Evolutionary conservation across 2,888 invertebrate genomes (phyloP), one percentile per base, ranked within the genome.

Genomic region (Quadriops clusia): DNA sequence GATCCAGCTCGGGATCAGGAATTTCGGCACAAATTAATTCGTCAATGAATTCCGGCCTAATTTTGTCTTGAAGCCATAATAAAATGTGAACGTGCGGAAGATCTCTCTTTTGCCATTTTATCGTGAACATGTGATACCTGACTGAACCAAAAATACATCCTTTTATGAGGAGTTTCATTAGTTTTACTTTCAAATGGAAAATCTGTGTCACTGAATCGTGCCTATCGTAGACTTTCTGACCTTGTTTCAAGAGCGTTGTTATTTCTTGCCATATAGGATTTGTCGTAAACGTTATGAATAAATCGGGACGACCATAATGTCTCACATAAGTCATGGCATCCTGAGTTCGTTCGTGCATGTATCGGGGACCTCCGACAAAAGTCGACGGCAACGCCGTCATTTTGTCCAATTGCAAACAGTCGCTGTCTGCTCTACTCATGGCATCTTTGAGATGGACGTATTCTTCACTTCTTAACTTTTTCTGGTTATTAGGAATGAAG

Each of bases 391-490:
- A 30, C n/a, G n/a, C n/a, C n/a, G n/a, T n/a, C n/a, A n/a, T n/a
- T n/a, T n/a, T n/a, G n/a, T n/a, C n/a, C n/a, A n/a, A n/a, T n/a
- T n/a, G n/a, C n/a, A n/a, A n/a, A n/a, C n/a, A n/a, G n/a, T n/a
- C n/a, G n/a, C n/a, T n/a, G n/a, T n/a, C 47, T 29, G 54, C 44
- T 17, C 27, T 36, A 8, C n/a, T 21, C 8, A 51, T 32, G 4
- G 51, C 50, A 42, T 54, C 51, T 16, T 53, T 42, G 30, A 61
- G 32, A 41, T 62, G 51, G 31, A 54, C 51, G 36, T 49, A 57
- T 5, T 56, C 39, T 39, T 56, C 44, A 15, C 45, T 23, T 25
- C 53, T 45, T 16, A 54, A 34, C 37, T 54, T 45, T n/a, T 24
- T 14, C 39, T 55, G 48, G 33, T 55, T 55, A 9, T 38, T 43